Conservation (phyloP, 2,113 vertebrate species). For the Protobothrops mucrosquamatus region DNA sequence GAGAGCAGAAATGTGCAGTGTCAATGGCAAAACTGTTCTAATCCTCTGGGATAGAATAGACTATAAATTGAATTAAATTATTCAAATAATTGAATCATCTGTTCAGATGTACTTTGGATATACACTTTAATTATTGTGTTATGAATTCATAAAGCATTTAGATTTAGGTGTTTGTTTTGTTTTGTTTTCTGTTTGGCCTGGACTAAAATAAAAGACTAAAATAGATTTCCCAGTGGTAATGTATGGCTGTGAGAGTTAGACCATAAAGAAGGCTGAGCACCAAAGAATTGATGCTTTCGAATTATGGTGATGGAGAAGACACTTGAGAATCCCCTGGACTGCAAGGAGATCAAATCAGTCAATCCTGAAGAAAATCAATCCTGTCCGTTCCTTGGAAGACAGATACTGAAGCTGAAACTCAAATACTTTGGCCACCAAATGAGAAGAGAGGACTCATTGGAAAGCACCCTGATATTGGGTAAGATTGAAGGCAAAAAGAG, state of each 20-base stretch:
- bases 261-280: neutral
- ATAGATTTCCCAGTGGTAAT: neutral
- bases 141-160: neutral
- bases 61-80: conserved; percentile 5
- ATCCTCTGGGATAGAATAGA: neutral
- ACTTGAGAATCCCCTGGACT: neutral
- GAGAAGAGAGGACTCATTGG: neutral
- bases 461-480: neutral
- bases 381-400: neutral
- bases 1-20: neutral
- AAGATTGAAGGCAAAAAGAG: neutral
- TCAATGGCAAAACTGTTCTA: neutral
- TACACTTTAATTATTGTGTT: neutral
- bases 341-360: neutral
- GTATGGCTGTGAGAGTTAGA: neutral
- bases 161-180: neutral
- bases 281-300: neutral
- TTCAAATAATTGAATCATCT: neutral
- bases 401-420: neutral
- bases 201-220: neutral
- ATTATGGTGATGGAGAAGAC: neutral
- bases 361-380: neutral
- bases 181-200: neutral
- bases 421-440: neutral
- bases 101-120: neutral